These are phyloP conservation scores for Thaleichthys pacificus DNA, from an alignment of 2,797 vertebrate genomes.

Conservation along the genomic window DNA sequence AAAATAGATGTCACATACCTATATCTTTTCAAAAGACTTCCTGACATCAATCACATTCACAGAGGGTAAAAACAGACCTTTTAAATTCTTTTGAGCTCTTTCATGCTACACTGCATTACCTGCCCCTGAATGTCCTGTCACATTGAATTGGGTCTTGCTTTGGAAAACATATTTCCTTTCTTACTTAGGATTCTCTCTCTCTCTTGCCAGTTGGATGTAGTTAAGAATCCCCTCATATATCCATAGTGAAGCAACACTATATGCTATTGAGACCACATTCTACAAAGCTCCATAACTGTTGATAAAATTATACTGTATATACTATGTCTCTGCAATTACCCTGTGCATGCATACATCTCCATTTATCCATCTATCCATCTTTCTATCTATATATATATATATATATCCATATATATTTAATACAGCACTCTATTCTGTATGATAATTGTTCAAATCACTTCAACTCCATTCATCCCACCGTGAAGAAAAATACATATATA, in stretches of 20 bases:
- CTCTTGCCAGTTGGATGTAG: neutral
- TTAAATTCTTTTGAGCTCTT: slow-evolving; percentile 58
- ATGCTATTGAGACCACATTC: too few relatives aligned
- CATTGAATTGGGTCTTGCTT: slow-evolving; percentile 44
- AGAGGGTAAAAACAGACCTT: slow-evolving; percentile 53
- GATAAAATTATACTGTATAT: too few relatives aligned
- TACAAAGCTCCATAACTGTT: too few relatives aligned
- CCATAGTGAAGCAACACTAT: too few relatives aligned
- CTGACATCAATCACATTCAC: slow-evolving; percentile 58
- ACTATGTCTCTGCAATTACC: too few relatives aligned
- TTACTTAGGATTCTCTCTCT: slow-evolving; percentile 30
- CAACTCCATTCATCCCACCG: neutral
- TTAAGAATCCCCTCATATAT: too few relatives aligned
- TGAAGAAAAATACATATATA: slow-evolving; percentile 1
- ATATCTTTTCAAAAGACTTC: slow-evolving; percentile 34
- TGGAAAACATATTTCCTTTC: slow-evolving; percentile 52
- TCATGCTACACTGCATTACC: slow-evolving; percentile 47
- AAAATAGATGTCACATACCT: slow-evolving; percentile 36
- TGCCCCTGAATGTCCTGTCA: slow-evolving; percentile 50
- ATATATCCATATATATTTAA: neutral
- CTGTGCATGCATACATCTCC: neutral
- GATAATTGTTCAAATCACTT: neutral
- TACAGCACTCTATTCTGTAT: neutral
- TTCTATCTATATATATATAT: neutral
- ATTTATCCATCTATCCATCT: neutral